Conservation (phyloP, 1,140 invertebrate species). For the Trialeurodes vaporariorum region DNA sequence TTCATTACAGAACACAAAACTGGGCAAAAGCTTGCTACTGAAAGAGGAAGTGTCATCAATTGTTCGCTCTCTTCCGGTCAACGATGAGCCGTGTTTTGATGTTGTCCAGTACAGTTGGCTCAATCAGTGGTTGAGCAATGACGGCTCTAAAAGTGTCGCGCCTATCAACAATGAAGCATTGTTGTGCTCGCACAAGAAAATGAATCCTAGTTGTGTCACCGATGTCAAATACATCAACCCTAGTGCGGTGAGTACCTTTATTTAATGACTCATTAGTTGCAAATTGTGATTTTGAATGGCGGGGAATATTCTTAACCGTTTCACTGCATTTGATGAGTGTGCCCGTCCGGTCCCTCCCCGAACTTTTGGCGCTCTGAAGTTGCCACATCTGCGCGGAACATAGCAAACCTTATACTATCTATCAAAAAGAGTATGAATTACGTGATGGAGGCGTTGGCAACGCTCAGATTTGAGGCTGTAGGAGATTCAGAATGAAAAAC, state of each 20-base stretch:
- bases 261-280: too few species aligned
- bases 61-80: neutral
- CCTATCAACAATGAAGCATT: conserved; percentile 21
- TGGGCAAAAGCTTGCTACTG: neutral
- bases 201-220: conserved; percentile 20
- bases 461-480: too few species aligned
- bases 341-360: too few species aligned
- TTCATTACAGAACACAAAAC: neutral
- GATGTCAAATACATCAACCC: conserved; percentile 22
- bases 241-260: conserved; percentile 20
- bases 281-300: too few species aligned
- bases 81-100: neutral
- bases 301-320: too few species aligned
- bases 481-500: too few species aligned
- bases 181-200: conserved; percentile 21
- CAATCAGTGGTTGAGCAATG: conserved; percentile 19
- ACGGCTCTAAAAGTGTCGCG: conserved; percentile 6
- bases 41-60: neutral
- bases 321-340: too few species aligned
- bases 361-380: too few species aligned
- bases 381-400: too few species aligned
- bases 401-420: too few species aligned
- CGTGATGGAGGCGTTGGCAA: too few species aligned
- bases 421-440: too few species aligned
- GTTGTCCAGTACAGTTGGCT: conserved; percentile 21